These are phyloP conservation scores for Rhopalosiphum nymphaeae DNA, from an alignment of 2,888 invertebrate genomes.

Conservation along the genomic window DNA sequence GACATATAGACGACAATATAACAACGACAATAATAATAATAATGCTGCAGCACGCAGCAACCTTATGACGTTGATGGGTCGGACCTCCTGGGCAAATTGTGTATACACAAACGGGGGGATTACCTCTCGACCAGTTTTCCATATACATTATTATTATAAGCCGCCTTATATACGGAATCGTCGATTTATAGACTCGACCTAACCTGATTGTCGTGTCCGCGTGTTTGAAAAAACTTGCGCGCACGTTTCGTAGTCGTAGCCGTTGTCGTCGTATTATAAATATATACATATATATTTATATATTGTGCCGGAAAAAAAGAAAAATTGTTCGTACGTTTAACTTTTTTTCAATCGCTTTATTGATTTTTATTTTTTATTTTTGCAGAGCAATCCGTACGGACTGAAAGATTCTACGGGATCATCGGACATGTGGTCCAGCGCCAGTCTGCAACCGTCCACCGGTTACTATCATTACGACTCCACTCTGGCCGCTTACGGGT, in stretches of 20 bases:
- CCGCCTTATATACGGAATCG: neutral
- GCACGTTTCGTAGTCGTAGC: slow-evolving; percentile 20
- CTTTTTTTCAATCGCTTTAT: neutral
- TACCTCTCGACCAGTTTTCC: slow-evolving; percentile 60
- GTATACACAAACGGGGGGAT: slow-evolving; percentile 51
- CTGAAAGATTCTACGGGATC: slow-evolving; percentile 86
- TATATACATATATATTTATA: neutral
- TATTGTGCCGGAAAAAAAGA: slow-evolving; percentile 31
- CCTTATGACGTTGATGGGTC: slow-evolving; percentile 60
- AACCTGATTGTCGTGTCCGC: slow-evolving; percentile 61
- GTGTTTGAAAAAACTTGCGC: slow-evolving; percentile 50
- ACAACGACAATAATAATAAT: slow-evolving; percentile 13
- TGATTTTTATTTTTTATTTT: slow-evolving; percentile 69
- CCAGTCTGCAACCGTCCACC: slow-evolving; percentile 85
- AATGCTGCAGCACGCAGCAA: neutral
- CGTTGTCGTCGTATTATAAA: slow-evolving; percentile 27
- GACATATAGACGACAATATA: slow-evolving; percentile 20
- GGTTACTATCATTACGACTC: slow-evolving; percentile 95
- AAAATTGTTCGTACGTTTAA: slow-evolving; percentile 19
- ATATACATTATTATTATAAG: slow-evolving; percentile 34
- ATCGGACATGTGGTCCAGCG: slow-evolving; percentile 93
- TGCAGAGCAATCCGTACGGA: slow-evolving; percentile 91
- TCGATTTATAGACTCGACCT: slow-evolving; percentile 64
- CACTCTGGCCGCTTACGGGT: slow-evolving; percentile 93
- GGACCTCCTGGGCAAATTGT: slow-evolving; percentile 64